Percentiles rank a stretch among this genome's conserved stretches.
Conservation (phyloP, 1,140 invertebrate species). For the Drosophila micromelanica region DNA sequence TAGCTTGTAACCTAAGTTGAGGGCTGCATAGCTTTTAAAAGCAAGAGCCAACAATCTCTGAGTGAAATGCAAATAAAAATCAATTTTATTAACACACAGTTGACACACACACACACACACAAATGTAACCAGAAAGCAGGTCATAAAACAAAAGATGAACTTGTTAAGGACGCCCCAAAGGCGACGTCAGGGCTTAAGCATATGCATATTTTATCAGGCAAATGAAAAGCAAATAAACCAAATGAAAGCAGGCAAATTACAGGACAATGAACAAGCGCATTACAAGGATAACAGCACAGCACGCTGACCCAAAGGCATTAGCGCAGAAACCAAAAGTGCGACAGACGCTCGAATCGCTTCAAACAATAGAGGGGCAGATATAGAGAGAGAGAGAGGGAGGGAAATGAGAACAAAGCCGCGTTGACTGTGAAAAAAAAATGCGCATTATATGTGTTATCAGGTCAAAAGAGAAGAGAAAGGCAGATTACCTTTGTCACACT, state of each 20-base stretch:
- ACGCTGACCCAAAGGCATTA: conserved; percentile 73
- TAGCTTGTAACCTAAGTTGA: background rate
- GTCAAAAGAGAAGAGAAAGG: background rate
- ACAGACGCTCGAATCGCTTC: no score
- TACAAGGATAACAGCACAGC: conserved; percentile 62
- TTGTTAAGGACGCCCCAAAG: background rate
- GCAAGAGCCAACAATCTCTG: background rate
- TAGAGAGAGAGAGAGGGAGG: background rate
- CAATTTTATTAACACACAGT: conserved; percentile 21
- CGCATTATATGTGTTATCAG: conserved; percentile 38
- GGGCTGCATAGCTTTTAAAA: background rate
- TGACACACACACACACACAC: conserved; percentile 1
- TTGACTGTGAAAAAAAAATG: conserved; percentile 39
- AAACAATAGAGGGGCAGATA: no score
- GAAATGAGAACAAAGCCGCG: conserved; percentile 37
- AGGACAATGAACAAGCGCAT: conserved; percentile 72
- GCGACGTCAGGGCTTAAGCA: conserved; percentile 7
- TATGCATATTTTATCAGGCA: conserved; percentile 67
- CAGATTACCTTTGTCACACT: conserved; percentile 16
- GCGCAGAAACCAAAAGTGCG: conserved; percentile 15
- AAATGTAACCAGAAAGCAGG: no score
- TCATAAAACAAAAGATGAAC: background rate
- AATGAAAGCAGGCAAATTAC: conserved; percentile 65
- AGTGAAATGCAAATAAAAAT: conserved; percentile 5
- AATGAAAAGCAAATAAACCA: conserved; percentile 72